Evolutionary conservation across 1,140 invertebrate genomes (phyloP), one percentile per base, ranked within the genome.

Genomic region (Zaprionus camerounensis): DNA sequence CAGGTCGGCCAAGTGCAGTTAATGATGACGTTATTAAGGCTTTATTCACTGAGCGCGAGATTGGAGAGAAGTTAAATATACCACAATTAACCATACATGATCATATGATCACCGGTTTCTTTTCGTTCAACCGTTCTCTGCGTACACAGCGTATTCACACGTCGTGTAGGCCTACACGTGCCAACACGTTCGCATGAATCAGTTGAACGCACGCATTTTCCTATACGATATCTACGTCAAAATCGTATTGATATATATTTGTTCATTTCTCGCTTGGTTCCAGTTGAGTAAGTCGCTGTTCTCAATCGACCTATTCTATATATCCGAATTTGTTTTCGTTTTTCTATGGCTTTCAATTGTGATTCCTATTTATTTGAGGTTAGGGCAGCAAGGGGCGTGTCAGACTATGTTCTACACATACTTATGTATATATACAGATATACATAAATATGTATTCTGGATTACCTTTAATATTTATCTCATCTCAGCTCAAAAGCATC

Each of bases 271-370:
- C 36, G 53, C 34, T 31, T 36, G 22, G 56, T 61, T 71, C 69
- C 69, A 71, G 61, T 65, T 57, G 69, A 64, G 69, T 71, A 71
- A 65, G 26, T 49, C 51, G 24, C 44, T 41, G 26, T 65, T 36
- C 38, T 58, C 61, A 56, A 36, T 62, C 22, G 44, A 41, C 22
- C 3, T 57, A 28, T 12, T 46, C n/a, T 24, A 28, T 2, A 2
- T 11, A 58, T 22, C 3, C 56, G 9, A 28, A 3, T 28, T 17
- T 56, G 26, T 28, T 51, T 51, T 49, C 17, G 46, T 51, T 24
- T 13, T 24, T 6, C 17, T 12, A 49, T 46, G 15, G 13, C 15
- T 41, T 41, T 41, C 0, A 15, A 15, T 34, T 34, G 9, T 34
- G 31, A 34, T 34, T 34, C 31, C 31, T 34, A 11, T n/a, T 46